Evolutionary conservation across 2,888 invertebrate genomes (phyloP), one percentile per base, ranked within the genome.

Genomic region (Lypha dubia): DNA sequence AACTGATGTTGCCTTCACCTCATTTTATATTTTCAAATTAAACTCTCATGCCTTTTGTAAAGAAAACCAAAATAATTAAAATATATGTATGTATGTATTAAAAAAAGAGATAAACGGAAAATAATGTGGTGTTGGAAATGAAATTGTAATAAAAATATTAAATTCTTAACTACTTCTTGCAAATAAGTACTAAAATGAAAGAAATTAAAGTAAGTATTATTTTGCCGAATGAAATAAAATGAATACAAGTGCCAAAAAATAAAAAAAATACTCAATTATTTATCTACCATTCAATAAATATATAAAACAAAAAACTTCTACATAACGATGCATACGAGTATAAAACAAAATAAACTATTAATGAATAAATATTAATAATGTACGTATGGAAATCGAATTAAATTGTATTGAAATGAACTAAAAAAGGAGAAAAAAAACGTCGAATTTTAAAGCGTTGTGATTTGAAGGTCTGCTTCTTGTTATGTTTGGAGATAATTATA

Each of bases 1-100:
- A 41, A 13, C n/a, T 0, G 8, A 46, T 17, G 17, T 46, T n/a
- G 11, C 38, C 13, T n/a, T 44, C 8, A 24, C 13, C 1, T 28
- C 24, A 56, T 56, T 20, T 3, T 11, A 56, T 3, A 56, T 67
- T 58, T 46, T 20, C 22, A 71, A 4, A 41, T 38, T 44, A 53
- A 67, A 67, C 67, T 80, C 84, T 84, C 84, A 84, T 84, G 84
- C 84, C 84, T 84, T 84, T 84, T 80, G 84, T 71, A 67, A 44
- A 11, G 49, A n/a, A 67, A 65, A 35, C 49, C 6, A 68, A 44
- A 58, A 44, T 11, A 0, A 20, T 22, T 17, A 7, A 56, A 49
- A 13, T 35, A 46, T 46, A 11, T 53, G n/a, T n/a, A n/a, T n/a
- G n/a, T n/a, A n/a, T n/a, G n/a, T n/a, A n/a, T n/a, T n/a, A 3